Evolutionary conservation across 2,113 vertebrate species (phyloP), one percentile per base, ranked within the genome.

Genomic region (Arizona elegans): DNA sequence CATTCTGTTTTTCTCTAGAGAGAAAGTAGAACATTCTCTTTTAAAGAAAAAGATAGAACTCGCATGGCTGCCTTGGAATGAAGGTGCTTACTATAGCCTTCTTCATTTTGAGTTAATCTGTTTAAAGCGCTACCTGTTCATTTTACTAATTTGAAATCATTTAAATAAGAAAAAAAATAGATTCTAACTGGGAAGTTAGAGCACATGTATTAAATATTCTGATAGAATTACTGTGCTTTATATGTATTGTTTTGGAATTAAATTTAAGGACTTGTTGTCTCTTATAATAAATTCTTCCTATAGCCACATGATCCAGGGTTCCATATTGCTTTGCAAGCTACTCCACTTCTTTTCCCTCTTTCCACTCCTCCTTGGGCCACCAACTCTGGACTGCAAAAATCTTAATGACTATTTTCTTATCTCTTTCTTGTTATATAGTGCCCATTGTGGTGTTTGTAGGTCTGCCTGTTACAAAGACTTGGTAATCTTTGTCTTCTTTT

Each of bases 11-110:
- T 93, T 97, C 97, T 95, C 97, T 92, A 85, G 92, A 97, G 97
- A 97, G 95, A 95, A 54, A 89, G 93, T 95, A 97, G 96, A 97
- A 91, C 94, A 56, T 96, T 96, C 93, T 93, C 17, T 95, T 96
- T 96, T 50, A 26, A 23, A 50, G 23, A 43, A 62, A 19, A 88
- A 38, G 21, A 94, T 95, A 91, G 91, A 96, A 90, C 70, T 86
- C 90, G 50, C 65, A 91, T 93, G 94, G 91, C 91, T 95, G 91
- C 62, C 94, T 89, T 88, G 92, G 81, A 95, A 95, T 65, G 1
- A 96, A 93, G 91, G 87, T 15, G 23, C 95, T 92, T 91, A 94
- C 89, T 95, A 91, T 86, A 91, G 90, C 93, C 95, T 11, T 58
- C 29, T 92, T 87, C 24, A 56, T 5, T 65, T 47, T 43, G 86